Conservation (phyloP, 2,797 vertebrate genomes). For the Aulostomus chinensis region DNA sequence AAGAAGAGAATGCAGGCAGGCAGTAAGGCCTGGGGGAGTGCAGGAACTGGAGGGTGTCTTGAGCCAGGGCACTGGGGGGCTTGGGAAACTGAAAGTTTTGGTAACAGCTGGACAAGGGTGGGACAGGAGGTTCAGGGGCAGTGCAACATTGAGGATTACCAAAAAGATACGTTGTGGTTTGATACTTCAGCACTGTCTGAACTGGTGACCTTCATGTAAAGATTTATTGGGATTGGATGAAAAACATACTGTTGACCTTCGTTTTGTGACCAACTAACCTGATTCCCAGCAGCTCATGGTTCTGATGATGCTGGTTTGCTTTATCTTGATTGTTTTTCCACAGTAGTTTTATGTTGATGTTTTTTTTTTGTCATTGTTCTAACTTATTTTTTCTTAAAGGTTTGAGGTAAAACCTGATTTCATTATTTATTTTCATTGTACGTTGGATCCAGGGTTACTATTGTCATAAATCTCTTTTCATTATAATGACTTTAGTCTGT, state of each 20-base stretch:
- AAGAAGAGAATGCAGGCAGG: slow-evolving; percentile 72
- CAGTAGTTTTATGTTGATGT: too few species aligned
- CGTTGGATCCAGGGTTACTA: too few species aligned
- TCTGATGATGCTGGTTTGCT: too few species aligned
- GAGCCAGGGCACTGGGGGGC: slow-evolving; percentile 64
- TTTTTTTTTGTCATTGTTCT: not conserved
- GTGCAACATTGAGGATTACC: slow-evolving; percentile 40
- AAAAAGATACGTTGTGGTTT: slow-evolving; percentile 14
- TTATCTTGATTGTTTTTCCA: too few species aligned
- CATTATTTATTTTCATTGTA: too few species aligned
- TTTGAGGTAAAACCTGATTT: too few species aligned
- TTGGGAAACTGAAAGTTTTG: slow-evolving; percentile 73
- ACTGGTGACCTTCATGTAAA: not conserved
- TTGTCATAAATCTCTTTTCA: too few species aligned
- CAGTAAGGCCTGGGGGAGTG: slow-evolving; percentile 74
- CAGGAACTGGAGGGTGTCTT: slow-evolving; percentile 59
- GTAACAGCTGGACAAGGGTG: slow-evolving; percentile 62
- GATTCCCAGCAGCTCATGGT: not conserved
- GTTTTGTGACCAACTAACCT: not conserved
- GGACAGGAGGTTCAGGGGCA: slow-evolving; percentile 44
- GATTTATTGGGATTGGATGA: not conserved
- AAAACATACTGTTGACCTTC: not conserved
- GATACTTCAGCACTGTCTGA: not conserved
- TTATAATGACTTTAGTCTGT: too few species aligned
- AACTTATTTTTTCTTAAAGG: too few species aligned